Conservation (phyloP, 2,113 vertebrate species). For the Otocyon megalotis region DNA sequence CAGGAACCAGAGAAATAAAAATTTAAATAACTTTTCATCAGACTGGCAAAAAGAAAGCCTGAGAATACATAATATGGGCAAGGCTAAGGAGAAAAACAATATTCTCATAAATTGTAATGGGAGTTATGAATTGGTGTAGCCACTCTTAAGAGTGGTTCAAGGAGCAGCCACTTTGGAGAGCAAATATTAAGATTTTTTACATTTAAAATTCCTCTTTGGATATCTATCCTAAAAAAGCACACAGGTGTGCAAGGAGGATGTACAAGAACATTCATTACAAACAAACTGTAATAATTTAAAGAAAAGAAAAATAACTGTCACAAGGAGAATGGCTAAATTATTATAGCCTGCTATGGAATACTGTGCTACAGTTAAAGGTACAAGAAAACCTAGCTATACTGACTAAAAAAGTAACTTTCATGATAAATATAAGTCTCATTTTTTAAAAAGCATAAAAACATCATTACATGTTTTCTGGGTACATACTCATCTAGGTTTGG, state of each 20-base stretch:
- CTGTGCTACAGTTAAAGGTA: background rate
- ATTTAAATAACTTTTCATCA: background rate
- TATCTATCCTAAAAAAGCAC: background rate
- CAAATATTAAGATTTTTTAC: background rate
- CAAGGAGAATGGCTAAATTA: background rate
- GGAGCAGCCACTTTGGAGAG: background rate
- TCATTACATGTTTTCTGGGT: background rate
- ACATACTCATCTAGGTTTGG: background rate
- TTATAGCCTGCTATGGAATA: background rate
- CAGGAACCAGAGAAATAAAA: background rate
- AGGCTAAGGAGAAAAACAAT: background rate
- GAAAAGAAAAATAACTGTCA: background rate
- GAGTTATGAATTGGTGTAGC: background rate
- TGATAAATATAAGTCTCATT: background rate
- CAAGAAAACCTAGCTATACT: background rate
- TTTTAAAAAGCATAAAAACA: background rate
- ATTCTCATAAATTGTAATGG: background rate
- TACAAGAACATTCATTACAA: background rate
- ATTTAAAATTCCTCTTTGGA: conserved; percentile 21
- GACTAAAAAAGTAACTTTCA: background rate
- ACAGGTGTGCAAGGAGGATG: background rate
- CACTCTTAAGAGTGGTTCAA: background rate
- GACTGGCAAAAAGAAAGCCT: background rate
- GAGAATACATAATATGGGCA: background rate
- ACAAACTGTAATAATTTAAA: background rate